Conservation (phyloP, 1,140 invertebrate genomes). For the Drosophila subpulchrella region DNA sequence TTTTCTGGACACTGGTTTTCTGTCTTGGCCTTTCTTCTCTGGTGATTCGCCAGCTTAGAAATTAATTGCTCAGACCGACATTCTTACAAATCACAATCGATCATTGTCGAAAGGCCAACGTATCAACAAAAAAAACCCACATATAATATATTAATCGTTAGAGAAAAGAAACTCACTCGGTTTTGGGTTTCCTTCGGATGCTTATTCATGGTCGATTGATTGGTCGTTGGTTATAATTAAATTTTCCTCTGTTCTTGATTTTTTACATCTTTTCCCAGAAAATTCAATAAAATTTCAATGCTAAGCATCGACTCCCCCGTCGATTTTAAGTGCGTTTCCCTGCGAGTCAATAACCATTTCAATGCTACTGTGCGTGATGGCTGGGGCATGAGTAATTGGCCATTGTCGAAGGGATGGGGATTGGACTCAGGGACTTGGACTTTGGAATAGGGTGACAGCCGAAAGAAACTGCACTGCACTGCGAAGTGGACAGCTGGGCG, state of each 20-base stretch:
- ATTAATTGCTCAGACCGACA: constrained; percentile 57
- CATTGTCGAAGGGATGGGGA: constrained; percentile 12
- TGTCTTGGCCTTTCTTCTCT: constrained; percentile 7
- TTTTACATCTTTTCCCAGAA: constrained; percentile 73
- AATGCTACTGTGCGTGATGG: constrained; percentile 58
- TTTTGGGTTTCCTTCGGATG: constrained; percentile 10
- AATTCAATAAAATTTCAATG: constrained; percentile 68
- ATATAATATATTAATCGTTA: constrained; percentile 48
- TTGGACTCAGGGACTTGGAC: background rate
- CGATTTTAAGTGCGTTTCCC: background rate
- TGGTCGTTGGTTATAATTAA: constrained; percentile 65
- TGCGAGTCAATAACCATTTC: constrained; percentile 48
- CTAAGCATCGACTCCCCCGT: constrained; percentile 22
- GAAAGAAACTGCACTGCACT: constrained; percentile 12
- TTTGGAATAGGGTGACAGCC: constrained; percentile 13
- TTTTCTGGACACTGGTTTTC: constrained; percentile 2
- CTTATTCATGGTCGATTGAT: constrained; percentile 34
- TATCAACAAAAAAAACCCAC: constrained; percentile 15
- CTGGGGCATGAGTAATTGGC: constrained; percentile 58
- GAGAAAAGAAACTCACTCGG: constrained; percentile 37
- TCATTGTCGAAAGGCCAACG: constrained; percentile 60
- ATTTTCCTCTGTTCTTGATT: constrained; percentile 49
- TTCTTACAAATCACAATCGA: constrained; percentile 78
- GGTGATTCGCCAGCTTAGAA: constrained; percentile 47
- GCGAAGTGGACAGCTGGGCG: constrained; percentile 17